Base-by-base conservation (phyloP, 2,888 invertebrate species). In the Apeira syringaria region DNA sequence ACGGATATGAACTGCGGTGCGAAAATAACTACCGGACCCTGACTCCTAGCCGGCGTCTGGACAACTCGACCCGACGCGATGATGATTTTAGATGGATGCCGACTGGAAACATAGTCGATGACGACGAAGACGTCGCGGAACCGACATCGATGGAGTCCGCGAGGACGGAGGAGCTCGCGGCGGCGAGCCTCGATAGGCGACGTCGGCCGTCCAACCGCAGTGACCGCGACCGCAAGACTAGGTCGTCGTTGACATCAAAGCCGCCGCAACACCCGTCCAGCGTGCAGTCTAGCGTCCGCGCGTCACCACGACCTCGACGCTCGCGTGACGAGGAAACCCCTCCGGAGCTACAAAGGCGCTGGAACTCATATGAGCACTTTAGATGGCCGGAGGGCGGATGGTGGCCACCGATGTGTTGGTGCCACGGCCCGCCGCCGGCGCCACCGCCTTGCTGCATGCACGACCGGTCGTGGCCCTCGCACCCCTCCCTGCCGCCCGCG, bases 61-160 rank as follows among this genome's bases (percentile, higher is more conserved):
- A 92, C 71, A 91, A 92, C 66, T 92, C 93, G 29, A 92, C 92
- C 6, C 84, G 92, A 47, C 92, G 93, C 67, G 92, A 93, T 72
- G 91, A 92, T 70, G 93, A 93, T 74, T 94, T 94, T 74, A 93
- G 92, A 79, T 94, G 94, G 94, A 90, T 94, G 75, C 91, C 88
- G 5, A 74, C 76, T 7, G 79, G 64, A 45, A 82, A 75, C 44
- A 72, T 80, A 62, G 78, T 76, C 41, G 80, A 82, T 41, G 79
- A 80, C 55, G 56, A 60, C 29, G 79, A 80, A 39, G 76, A 80
- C 50, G 53, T 60, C 29, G 67, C 57, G 4, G 79, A 81, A 44
- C 68, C 68, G 17, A 56, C 63, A 15, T 62, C 74, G 32, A 67
- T 74, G 63, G 80, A 79, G n/a, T n/a, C n/a, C 22, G 54, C 71